Evolutionary conservation across 2,888 invertebrate genomes (phyloP).

Genomic region (Villa cingulata): DNA sequence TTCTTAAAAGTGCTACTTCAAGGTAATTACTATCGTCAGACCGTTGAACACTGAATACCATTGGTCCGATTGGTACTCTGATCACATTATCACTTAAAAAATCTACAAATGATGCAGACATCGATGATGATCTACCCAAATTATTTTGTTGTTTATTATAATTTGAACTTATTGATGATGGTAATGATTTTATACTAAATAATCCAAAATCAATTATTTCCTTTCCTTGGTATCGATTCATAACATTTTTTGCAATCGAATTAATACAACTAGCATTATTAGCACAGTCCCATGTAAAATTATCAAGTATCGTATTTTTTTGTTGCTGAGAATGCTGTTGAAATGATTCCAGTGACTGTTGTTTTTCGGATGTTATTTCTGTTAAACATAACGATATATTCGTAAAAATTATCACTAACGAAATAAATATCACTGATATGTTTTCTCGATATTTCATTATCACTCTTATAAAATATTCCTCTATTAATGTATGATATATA

Average conservation of each 20-base stretch:
- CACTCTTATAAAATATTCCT: too few species aligned
- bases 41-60: constrained; percentile 33
- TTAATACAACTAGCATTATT: constrained; percentile 49
- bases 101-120: constrained; percentile 26
- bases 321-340: too few species aligned
- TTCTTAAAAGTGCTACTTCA: constrained; percentile 32
- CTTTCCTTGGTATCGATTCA: constrained; percentile 40
- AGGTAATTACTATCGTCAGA: constrained; percentile 33
- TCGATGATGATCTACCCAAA: constrained; percentile 22
- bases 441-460: too few species aligned
- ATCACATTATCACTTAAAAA: constrained; percentile 32
- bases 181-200: constrained; percentile 43
- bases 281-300: constrained; percentile 39
- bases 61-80: constrained; percentile 31
- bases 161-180: constrained; percentile 16
- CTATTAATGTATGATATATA: too few species aligned
- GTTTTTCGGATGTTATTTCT: too few species aligned
- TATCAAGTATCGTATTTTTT: constrained; percentile 22
- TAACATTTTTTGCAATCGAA: constrained; percentile 38
- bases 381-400: too few species aligned
- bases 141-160: constrained; percentile 13
- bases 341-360: too few species aligned
- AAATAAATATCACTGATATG: too few species aligned
- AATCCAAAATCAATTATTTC: constrained; percentile 42
- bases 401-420: too few species aligned